A percentile compares a stretch with the other conserved stretches of the same genome.
Evolutionary conservation across 2,888 invertebrate genomes (phyloP).

Genomic region (Caenorhabditis sp.): DNA sequence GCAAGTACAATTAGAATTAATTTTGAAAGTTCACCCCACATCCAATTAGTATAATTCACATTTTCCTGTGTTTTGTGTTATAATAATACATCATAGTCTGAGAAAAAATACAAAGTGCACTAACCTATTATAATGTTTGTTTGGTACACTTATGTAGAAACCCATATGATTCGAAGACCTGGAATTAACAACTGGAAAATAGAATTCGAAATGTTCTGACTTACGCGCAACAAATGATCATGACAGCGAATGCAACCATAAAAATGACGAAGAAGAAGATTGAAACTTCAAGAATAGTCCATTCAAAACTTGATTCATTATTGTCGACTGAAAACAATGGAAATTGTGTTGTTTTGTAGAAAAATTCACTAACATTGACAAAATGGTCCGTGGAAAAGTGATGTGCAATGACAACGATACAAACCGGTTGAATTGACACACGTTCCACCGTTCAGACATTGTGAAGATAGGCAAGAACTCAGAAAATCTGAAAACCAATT

Average conservation of each 20-base stretch:
- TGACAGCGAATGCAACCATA: constrained; percentile 35
- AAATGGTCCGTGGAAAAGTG: constrained; percentile 40
- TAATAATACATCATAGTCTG: not conserved
- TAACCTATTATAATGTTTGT: constrained; percentile 39
- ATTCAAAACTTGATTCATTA: constrained; percentile 28
- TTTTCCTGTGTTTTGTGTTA: not conserved
- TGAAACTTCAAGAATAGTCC: constrained; percentile 30
- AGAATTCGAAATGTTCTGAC: not conserved
- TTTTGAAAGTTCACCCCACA: not conserved
- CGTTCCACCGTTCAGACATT: constrained; percentile 39
- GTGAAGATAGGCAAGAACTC: constrained; percentile 31
- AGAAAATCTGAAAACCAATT: constrained; percentile 34
- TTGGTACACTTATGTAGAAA: constrained; percentile 40
- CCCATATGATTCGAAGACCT: constrained; percentile 38
- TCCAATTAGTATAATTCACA: not conserved
- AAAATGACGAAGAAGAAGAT: constrained; percentile 34
- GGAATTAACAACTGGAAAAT: constrained; percentile 2
- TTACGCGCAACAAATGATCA: constrained; percentile 43
- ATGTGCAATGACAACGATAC: constrained; percentile 30
- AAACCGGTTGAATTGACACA: constrained; percentile 26
- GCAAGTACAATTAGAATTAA: too few species aligned
- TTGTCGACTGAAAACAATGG: constrained; percentile 29
- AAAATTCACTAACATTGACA: constrained; percentile 35
- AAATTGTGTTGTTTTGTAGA: not conserved
- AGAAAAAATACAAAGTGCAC: not conserved